phyloP scores from a whole-genome alignment of 2,888 invertebrate species.

The Teleiodes luculella region DNA sequence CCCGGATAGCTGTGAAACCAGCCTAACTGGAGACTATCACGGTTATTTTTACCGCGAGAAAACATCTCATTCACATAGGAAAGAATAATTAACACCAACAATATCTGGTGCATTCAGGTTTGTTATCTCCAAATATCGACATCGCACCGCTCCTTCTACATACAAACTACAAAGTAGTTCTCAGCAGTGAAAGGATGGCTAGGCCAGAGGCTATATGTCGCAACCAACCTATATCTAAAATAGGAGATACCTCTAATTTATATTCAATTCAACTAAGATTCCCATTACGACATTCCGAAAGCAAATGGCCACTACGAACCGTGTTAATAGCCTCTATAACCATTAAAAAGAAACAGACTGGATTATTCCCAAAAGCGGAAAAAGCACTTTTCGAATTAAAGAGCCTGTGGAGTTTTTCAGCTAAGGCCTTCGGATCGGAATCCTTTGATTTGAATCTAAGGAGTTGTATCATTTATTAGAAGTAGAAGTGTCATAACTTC shows the following conservation, averaged over 20 bases:
- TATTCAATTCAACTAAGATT: slow-evolving; percentile 3
- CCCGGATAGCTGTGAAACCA: too few species aligned
- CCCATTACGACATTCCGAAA: slow-evolving; percentile 1
- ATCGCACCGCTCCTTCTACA: neutral
- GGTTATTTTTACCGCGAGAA: too few species aligned
- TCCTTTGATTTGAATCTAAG: neutral
- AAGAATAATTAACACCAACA: too few species aligned
- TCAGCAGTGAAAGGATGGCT: neutral
- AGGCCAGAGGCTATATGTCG: too few species aligned
- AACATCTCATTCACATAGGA: too few species aligned
- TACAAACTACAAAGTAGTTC: neutral
- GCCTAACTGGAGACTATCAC: too few species aligned
- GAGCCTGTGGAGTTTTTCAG: slow-evolving; percentile 2
- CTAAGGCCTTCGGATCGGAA: neutral
- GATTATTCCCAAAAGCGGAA: slow-evolving; percentile 3
- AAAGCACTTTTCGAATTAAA: slow-evolving; percentile 5
- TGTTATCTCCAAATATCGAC: neutral
- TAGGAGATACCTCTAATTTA: neutral
- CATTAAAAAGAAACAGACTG: slow-evolving; percentile 3
- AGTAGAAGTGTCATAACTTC: neutral
- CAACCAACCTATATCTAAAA: neutral
- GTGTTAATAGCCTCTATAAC: neutral
- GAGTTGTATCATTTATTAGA: neutral
- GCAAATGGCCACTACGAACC: slow-evolving; percentile 2
- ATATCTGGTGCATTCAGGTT: too few species aligned